Evolutionary conservation across 2,888 invertebrate species (phyloP).

Genomic region (Lamellibrachia columna): DNA sequence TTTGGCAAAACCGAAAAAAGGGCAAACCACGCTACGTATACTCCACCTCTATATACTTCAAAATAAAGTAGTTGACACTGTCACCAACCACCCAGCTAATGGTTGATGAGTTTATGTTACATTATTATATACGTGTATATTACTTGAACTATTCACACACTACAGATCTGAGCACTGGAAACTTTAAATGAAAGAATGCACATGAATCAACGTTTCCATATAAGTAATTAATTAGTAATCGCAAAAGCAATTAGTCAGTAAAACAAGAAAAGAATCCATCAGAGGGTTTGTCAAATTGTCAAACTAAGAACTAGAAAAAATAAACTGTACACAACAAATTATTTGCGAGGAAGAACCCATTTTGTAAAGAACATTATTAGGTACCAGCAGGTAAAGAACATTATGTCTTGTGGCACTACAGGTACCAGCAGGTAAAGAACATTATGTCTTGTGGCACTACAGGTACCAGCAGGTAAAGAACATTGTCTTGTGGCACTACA

Average conservation of each 20-base stretch:
- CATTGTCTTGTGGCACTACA: neutral
- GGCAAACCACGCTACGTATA: neutral
- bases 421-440: neutral
- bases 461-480: too few species aligned
- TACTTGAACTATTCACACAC: too few species aligned
- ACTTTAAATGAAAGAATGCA: neutral
- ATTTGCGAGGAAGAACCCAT: neutral
- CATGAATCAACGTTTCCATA: neutral
- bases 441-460: neutral
- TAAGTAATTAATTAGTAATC: neutral
- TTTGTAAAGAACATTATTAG: neutral
- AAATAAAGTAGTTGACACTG: too few species aligned
- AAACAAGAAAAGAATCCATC: neutral
- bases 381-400: neutral
- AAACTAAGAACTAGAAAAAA: neutral
- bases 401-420: neutral
- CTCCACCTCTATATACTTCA: neutral
- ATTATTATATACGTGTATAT: too few species aligned
- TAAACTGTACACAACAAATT: neutral
- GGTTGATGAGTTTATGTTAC: too few species aligned
- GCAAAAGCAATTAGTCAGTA: neutral
- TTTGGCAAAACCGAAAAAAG: neutral
- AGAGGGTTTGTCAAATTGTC: neutral
- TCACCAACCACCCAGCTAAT: too few species aligned
- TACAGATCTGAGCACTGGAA: neutral